Conservation (phyloP, 2,888 invertebrate genomes). For the Limenitis camilla region DNA sequence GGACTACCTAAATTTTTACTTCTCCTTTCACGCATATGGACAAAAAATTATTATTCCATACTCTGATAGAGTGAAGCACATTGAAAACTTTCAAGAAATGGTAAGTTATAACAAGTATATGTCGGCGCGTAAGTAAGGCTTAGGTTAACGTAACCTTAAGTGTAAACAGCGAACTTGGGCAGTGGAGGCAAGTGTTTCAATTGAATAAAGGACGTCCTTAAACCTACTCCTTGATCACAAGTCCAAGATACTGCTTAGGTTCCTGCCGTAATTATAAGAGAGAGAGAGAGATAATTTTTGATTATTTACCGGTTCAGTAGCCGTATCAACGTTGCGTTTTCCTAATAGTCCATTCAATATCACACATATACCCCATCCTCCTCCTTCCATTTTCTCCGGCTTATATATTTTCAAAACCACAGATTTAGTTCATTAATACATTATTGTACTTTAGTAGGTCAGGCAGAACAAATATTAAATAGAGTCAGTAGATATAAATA, state of each 20-base stretch:
- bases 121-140: no score
- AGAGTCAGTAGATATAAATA: conserved; percentile 16
- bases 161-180: no score
- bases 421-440: background rate
- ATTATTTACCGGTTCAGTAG: no score
- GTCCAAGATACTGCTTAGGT: no score
- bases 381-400: no score
- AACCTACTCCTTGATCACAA: no score
- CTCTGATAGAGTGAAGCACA: conserved; percentile 56
- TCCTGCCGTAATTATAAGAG: background rate
- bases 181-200: no score
- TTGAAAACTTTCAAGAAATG: conserved; percentile 62
- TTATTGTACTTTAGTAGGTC: conserved; percentile 12
- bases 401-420: background rate
- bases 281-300: background rate
- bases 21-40: conserved; percentile 78
- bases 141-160: no score
- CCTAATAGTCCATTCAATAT: background rate
- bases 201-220: no score
- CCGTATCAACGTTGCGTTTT: background rate
- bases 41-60: conserved; percentile 76
- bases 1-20: conserved; percentile 68
- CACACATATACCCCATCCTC: no score
- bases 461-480: conserved; percentile 13
- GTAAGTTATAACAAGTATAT: conserved; percentile 34